Percentiles rank a stretch among this genome's conserved stretches.
Evolutionary conservation across 2,888 invertebrate genomes (phyloP).

Genomic region (Tetropium fuscum): DNA sequence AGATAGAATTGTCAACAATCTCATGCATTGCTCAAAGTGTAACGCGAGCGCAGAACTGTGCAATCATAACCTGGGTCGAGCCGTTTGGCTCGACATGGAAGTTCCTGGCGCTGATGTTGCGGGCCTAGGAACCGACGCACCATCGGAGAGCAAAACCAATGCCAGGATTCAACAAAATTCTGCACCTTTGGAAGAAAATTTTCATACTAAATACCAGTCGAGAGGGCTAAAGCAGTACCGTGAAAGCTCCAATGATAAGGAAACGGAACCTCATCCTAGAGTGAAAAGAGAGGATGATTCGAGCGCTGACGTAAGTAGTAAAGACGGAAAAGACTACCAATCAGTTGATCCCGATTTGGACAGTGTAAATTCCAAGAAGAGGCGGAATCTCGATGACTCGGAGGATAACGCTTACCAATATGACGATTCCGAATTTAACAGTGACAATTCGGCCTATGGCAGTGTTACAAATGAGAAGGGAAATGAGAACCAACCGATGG

Average conservation of each 20-base stretch:
- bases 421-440: conserved; percentile 20
- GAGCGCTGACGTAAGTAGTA: not conserved
- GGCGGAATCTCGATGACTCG: not conserved
- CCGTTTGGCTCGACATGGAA: no score
- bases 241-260: not conserved
- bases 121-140: no score
- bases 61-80: no score
- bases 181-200: not conserved
- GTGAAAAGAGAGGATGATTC: not conserved
- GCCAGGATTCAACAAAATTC: no score
- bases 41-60: no score
- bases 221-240: conserved; percentile 10
- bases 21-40: no score
- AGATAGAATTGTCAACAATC: no score
- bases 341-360: not conserved
- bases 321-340: not conserved
- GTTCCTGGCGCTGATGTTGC: no score
- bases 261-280: not conserved
- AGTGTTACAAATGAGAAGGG: not conserved
- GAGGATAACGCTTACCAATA: conserved; percentile 20
- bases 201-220: not conserved
- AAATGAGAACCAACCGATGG: not conserved
- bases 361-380: conserved; percentile 1
- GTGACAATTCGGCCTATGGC: no score
- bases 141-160: no score